Base-by-base conservation (phyloP, 2,888 invertebrate species). In the Nezara viridula region DNA sequence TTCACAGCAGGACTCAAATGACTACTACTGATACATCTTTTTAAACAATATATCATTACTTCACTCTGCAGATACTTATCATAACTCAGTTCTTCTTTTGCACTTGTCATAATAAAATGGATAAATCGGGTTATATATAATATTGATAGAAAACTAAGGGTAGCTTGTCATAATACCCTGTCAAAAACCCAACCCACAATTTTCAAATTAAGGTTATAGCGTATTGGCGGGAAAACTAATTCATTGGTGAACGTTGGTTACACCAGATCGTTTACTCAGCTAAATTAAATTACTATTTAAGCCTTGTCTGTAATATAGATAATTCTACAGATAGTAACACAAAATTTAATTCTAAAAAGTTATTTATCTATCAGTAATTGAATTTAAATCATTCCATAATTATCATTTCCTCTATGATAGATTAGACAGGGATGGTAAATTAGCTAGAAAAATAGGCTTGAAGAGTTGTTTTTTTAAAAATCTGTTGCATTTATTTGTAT, bases 61-160 rank as follows among this genome's bases (percentile, higher is more conserved):
- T 81, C 81, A 47, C 81, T 81, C 21, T 81, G 81, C 12, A 81
- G 44, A 81, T 81, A 81, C n/a, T 81, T 81, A n/a, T 81, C 81
- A 44, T 81, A 81, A 40, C 40, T n/a, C 24, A 44, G 12, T n/a
- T 81, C 81, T 81, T 81, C 44, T 44, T 14, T 81, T 12, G 19
- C 32, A 73, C 1, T 7, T 7, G 37, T 21, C 66, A 73, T 73
- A 21, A 27, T 73, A 73, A 32, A 73, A 37, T 37, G 7, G 1
- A 55, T 55, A 55, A n/a, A n/a, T n/a, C 12, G 24, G 14, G 50
- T 7, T 9, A 16, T 5, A 60, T 10, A n/a, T 60, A 3, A 14
- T n/a, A 55, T 55, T 24, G 12, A n/a, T 9, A 55, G 9, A 10
- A 55, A 55, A 60, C 27, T 27, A 60, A 60, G 27, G 27, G 7